Conservation (phyloP, 2,113 vertebrate species). For the Trichomycterus rosablanca region DNA sequence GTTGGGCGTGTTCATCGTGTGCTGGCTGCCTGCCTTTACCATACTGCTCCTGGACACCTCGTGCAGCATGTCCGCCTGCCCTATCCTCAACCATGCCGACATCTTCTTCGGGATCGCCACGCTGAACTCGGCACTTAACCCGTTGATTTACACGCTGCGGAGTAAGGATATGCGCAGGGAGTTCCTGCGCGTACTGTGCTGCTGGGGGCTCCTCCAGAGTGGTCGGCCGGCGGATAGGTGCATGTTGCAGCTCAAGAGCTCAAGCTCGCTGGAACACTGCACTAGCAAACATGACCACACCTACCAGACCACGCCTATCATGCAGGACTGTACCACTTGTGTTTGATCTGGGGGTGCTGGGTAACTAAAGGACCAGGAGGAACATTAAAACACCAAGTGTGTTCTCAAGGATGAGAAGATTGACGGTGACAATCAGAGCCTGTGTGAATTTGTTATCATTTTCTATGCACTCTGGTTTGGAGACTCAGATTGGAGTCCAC, state of each 20-base stretch:
- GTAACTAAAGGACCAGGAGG: not conserved
- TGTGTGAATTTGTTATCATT: slow-evolving; percentile 47
- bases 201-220: slow-evolving; percentile 67
- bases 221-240: slow-evolving; percentile 66
- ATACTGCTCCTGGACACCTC: slow-evolving; percentile 84
- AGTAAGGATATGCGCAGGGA: slow-evolving; percentile 93
- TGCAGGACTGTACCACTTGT: slow-evolving; percentile 79
- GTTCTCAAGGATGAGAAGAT: slow-evolving; percentile 4
- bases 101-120: slow-evolving; percentile 88
- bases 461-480: slow-evolving; percentile 19
- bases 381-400: not conserved
- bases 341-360: slow-evolving; percentile 63
- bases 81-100: slow-evolving; percentile 73
- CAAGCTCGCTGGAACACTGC: slow-evolving; percentile 83
- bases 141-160: slow-evolving; percentile 86
- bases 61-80: slow-evolving; percentile 68
- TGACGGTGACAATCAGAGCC: slow-evolving; percentile 29
- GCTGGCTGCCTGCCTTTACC: slow-evolving; percentile 88
- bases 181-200: slow-evolving; percentile 82
- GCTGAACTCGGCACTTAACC: slow-evolving; percentile 90
- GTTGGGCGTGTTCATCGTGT: slow-evolving; percentile 90
- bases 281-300: slow-evolving; percentile 73
- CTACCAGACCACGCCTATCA: slow-evolving; percentile 71
- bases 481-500: slow-evolving; percentile 12
- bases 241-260: slow-evolving; percentile 79